Base-by-base conservation (phyloP, 2,888 invertebrate genomes). In the Parapristionchus giblindavisi region DNA sequence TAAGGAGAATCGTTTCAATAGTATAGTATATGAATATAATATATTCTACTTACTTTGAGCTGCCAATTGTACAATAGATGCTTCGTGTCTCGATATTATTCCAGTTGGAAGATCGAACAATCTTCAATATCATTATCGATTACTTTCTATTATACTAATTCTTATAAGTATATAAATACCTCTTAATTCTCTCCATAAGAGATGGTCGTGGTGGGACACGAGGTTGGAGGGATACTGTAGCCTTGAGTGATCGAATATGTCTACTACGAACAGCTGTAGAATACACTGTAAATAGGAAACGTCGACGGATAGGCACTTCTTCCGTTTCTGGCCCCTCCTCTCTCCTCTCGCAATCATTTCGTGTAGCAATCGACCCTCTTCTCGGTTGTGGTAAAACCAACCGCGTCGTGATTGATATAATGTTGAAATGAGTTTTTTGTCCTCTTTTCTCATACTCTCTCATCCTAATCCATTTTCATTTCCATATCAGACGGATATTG, bases 231-330 rank as follows among this genome's bases (percentile, higher is more conserved):
- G 43, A 29, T 17, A 61, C 48, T 17, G 61, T 68, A 17, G 71
- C 32, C 5, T 70, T 74, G 27, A 78, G 58, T 4, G 76, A 54
- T 17, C 61, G 63, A 34, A 52, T 36, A 38, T 77, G 78, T 17
- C 77, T 66, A 6, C 56, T 34, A 2, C 75, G 68, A 27, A 77
- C 36, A 14, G 75, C 65, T 1, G 75, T 40, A 2, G 78, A 76
- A 72, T 70, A 78, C n/a, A 77, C 77, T 78, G 61, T 17, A 68
- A 48, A 48, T 14, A 21, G 11, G 48, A 48, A 21, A 48, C 21
- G 48, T 48, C 21, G 48, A 21, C 48, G 11, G 48, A 48, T 48
- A 48, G 48, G 52, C n/a, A 52, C 21, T 52, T 14, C 4, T n/a
- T n/a, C n/a, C 52, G 14, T 52, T 52, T 54, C 54, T 27, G 24